phyloP scores from a whole-genome alignment of 2,888 invertebrate genomes.

The Sinotaia quadrata region DNA sequence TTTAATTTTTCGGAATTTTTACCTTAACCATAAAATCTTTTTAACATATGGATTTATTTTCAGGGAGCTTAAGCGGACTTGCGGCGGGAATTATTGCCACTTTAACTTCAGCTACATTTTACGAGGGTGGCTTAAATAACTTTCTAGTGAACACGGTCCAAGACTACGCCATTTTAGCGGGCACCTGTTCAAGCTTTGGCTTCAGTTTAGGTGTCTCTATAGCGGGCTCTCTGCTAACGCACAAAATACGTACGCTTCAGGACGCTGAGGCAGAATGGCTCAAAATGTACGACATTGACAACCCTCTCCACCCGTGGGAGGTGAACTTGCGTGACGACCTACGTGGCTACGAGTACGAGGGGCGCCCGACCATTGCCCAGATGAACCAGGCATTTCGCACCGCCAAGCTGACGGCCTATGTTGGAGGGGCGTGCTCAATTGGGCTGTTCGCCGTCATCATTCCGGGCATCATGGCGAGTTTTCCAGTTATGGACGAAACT shows the following conservation, averaged over 20 bases:
- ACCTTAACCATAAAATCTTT: too few relatives aligned
- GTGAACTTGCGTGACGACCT: slow-evolving; percentile 60
- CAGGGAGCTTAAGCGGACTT: slow-evolving; percentile 59
- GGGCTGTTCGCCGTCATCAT: slow-evolving; percentile 56
- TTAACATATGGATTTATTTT: too few relatives aligned
- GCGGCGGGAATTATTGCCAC: slow-evolving; percentile 56
- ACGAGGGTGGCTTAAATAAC: slow-evolving; percentile 54
- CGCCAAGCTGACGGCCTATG: slow-evolving; percentile 59
- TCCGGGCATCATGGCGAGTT: slow-evolving; percentile 62
- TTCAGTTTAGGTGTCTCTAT: slow-evolving; percentile 57
- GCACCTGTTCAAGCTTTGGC: slow-evolving; percentile 60
- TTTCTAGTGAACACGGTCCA: slow-evolving; percentile 62
- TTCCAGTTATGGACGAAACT: slow-evolving; percentile 56
- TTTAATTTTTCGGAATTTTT: too few relatives aligned
- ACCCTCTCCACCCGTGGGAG: slow-evolving; percentile 65
- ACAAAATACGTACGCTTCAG: slow-evolving; percentile 43
- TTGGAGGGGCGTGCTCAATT: slow-evolving; percentile 57
- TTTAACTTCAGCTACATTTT: slow-evolving; percentile 53
- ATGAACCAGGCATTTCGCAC: slow-evolving; percentile 58
- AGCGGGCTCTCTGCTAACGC: slow-evolving; percentile 56
- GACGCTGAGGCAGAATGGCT: slow-evolving; percentile 62
- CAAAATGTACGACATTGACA: slow-evolving; percentile 66
- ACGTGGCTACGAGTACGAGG: slow-evolving; percentile 56
- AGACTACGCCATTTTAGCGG: slow-evolving; percentile 62
- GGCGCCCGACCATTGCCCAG: slow-evolving; percentile 60